Percentiles rank a stretch among this genome's conserved stretches.
Conservation (phyloP, 2,797 vertebrate species). For the Hippocampus kuda region DNA sequence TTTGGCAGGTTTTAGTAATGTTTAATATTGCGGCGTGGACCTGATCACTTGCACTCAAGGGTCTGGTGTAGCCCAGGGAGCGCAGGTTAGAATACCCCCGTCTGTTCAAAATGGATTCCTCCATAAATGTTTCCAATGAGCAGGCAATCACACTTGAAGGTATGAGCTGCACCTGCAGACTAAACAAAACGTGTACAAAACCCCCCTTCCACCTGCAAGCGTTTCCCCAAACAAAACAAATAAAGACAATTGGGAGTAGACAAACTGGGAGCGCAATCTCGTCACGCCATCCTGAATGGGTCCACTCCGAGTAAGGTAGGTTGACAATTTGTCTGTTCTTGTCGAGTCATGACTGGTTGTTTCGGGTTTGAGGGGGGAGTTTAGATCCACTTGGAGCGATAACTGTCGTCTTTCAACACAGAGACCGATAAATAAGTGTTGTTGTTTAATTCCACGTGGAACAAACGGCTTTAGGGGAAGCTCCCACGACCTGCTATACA, state of each 20-base stretch:
- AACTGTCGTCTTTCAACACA: background rate
- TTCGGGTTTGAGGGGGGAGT: background rate
- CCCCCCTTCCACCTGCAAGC: background rate
- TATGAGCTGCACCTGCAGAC: conserved; percentile 45
- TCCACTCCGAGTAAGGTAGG: conserved; percentile 43
- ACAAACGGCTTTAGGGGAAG: background rate
- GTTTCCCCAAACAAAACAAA: background rate
- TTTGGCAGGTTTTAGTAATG: background rate
- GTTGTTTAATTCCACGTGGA: background rate
- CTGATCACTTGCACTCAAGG: background rate
- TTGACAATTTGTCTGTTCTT: background rate
- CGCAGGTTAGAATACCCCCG: background rate
- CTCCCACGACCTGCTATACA: background rate
- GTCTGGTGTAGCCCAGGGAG: background rate
- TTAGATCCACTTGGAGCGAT: background rate
- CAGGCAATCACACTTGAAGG: conserved; percentile 37
- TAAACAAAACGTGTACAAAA: background rate
- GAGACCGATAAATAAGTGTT: background rate
- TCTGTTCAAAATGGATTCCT: conserved; percentile 1
- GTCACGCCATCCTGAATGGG: conserved; percentile 29
- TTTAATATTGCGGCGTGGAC: background rate
- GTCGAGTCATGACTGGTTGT: background rate
- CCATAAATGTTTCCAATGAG: conserved; percentile 18
- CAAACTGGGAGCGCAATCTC: background rate
- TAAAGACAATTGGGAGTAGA: background rate